Evolutionary conservation across 2,797 vertebrate species (phyloP), one percentile per base, ranked within the genome.

Genomic region (Xenentodon cancila): DNA sequence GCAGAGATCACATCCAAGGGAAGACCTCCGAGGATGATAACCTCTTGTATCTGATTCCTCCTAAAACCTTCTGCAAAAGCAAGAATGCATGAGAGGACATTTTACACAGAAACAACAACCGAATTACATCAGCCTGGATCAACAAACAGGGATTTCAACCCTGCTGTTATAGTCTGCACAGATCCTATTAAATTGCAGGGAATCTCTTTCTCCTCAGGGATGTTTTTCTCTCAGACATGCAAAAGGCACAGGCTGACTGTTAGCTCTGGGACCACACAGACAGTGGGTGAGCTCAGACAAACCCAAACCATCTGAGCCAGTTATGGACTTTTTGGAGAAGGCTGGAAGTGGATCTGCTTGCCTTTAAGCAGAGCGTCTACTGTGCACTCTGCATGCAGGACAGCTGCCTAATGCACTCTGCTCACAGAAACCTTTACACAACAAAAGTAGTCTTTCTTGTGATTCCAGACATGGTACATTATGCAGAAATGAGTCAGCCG

Each of bases 311-410:
- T 53, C 16, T 9, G 44, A 74, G 62, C 43, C 55, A 85, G 70
- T 71, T 70, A 52, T 64, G 58, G 59, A 64, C 53, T 77, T 55
- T 60, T 37, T 64, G 64, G 44, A 50, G 25, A 25, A 65, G 57
- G 59, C 25, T 66, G 55, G 53, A 69, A 74, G 63, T 66, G 69
- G 55, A 59, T 77, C n/a, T 61, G 56, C 68, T 71, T 65, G 71
- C 68, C 59, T 71, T 40, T 22, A 69, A 77, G 65, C 72, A 67
- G 56, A 79, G 68, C 63, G 57, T 45, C 68, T 65, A 76, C 71
- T 2, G 32, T 1, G 32, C 45, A 34, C 59, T 56, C 21, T 18
- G 30, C 7, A 51, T 51, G 75, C 11, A 34, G 68, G 59, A 56
- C 73, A 73, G 64, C 75, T 68, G 68, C 75, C 71, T 13, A 30